Base-by-base conservation (phyloP, 1,140 invertebrate genomes). In the Heliothis subflexa region DNA sequence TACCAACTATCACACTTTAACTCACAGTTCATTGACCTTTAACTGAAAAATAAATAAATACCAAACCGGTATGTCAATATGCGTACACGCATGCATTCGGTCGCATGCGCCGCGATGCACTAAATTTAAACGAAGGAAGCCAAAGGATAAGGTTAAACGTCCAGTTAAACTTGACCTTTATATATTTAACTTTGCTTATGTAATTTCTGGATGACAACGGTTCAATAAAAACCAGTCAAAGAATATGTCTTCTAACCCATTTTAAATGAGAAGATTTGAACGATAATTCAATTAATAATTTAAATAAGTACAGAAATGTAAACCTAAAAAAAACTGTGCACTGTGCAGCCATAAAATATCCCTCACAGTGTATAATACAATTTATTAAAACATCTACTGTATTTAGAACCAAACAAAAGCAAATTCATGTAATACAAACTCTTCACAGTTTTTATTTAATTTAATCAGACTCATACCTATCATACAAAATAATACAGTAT, bases 61-160 rank as follows among this genome's bases (percentile, higher is more conserved):
- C 49, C 49, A 80, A 85, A 76, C 77, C 64, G 80, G 81, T 82
- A 81, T 80, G 80, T 75, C 10, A 76, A 9, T 40, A 79, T 78
- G 84, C 78, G 76, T 77, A 70, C 77, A 75, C 81, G 73, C 80
- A 68, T 89, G 85, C 86, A 85, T 83, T 80, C 83, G 82, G 83
- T 84, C 85, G 85, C 86, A 73, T 83, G 83, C 82, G 78, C 84
- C 61, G 82, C 79, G 75, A 73, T 88, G 86, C 83, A 93, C 91
- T 93, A 91, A 93, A 89, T 88, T 85, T 87, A 86, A 89, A 81
- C 81, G 79, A 78, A 82, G 47, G 78, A 83, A 82, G 52, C 75
- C 59, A 78, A 78, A 85, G 81, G 82, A 85, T 83, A 21, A 75
- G 73, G 54, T 78, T 74, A 64, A 47, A 71, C 45, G 76, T 75